phyloP scores from a whole-genome alignment of 1,140 invertebrate genomes.

The Argopecten irradians region DNA sequence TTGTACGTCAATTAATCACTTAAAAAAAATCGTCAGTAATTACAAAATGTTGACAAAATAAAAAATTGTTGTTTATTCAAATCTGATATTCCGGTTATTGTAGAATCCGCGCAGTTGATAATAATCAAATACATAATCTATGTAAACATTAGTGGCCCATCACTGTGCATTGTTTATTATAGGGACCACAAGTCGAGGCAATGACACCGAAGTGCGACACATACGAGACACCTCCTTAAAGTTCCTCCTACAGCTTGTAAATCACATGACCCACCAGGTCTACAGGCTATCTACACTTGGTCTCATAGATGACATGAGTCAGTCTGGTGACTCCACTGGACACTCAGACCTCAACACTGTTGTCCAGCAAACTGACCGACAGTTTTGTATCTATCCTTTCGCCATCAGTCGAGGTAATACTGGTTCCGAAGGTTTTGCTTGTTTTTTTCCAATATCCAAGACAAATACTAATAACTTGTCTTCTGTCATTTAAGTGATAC shows the following conservation, averaged over 20 bases:
- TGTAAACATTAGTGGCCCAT: not conserved
- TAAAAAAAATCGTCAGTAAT: too few species aligned
- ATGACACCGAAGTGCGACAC: conserved; percentile 48
- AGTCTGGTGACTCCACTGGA: conserved; percentile 21
- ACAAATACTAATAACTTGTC: too few species aligned
- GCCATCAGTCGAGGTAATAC: conserved; percentile 73
- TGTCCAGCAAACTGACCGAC: conserved; percentile 48
- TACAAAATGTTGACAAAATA: too few species aligned
- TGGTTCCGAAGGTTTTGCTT: not conserved
- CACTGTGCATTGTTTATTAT: conserved; percentile 27
- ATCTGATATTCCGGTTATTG: too few species aligned
- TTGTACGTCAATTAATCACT: too few species aligned
- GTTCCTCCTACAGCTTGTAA: conserved; percentile 68
- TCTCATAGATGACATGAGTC: conserved; percentile 53
- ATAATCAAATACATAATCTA: too few species aligned
- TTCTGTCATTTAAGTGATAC: too few species aligned
- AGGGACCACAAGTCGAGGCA: conserved; percentile 64
- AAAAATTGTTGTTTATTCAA: too few species aligned
- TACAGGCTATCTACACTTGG: conserved; percentile 58
- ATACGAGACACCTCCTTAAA: conserved; percentile 58
- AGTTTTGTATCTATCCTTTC: conserved; percentile 77
- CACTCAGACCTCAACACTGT: not conserved
- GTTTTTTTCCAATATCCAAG: not conserved
- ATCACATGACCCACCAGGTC: conserved; percentile 55
- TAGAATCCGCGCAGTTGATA: too few species aligned